Evolutionary conservation across 2,113 vertebrate species (phyloP).

Genomic region (Phrynocephalus versicolor): DNA sequence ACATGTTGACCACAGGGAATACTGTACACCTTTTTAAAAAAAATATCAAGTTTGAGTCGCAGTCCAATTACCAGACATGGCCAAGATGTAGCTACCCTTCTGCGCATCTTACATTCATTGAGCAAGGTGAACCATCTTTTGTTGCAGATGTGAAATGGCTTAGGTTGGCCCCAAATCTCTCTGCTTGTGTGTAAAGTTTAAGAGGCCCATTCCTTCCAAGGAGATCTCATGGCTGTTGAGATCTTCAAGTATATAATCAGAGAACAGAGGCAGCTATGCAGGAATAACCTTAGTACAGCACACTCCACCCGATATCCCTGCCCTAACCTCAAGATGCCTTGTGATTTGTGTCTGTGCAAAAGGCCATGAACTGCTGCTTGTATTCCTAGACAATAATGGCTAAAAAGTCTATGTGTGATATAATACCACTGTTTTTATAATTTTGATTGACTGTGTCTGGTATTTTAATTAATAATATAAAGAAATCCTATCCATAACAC

Average conservation of each 20-base stretch:
- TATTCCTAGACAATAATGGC: not conserved
- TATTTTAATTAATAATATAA: too few species aligned
- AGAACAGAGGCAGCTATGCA: not conserved
- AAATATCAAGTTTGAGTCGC: too few species aligned
- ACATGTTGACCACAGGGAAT: too few species aligned
- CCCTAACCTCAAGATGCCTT: not conserved
- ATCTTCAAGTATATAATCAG: not conserved
- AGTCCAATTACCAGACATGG: too few species aligned
- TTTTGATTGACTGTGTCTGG: too few species aligned
- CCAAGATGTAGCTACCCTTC: too few species aligned
- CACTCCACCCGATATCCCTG: too few species aligned
- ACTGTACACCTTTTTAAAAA: too few species aligned
- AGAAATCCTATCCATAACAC: not conserved
- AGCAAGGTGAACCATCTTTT: too few species aligned
- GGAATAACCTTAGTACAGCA: not conserved
- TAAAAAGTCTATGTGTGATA: too few species aligned
- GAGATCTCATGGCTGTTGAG: not conserved
- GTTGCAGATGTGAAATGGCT: not conserved
- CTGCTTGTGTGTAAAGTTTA: not conserved
- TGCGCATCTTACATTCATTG: too few species aligned
- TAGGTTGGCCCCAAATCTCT: not conserved
- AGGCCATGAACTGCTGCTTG: not conserved
- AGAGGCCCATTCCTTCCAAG: not conserved
- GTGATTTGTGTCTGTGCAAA: not conserved
- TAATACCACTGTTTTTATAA: too few species aligned